Conservation (phyloP, 2,113 vertebrate species). For the Enhydra lutris region DNA sequence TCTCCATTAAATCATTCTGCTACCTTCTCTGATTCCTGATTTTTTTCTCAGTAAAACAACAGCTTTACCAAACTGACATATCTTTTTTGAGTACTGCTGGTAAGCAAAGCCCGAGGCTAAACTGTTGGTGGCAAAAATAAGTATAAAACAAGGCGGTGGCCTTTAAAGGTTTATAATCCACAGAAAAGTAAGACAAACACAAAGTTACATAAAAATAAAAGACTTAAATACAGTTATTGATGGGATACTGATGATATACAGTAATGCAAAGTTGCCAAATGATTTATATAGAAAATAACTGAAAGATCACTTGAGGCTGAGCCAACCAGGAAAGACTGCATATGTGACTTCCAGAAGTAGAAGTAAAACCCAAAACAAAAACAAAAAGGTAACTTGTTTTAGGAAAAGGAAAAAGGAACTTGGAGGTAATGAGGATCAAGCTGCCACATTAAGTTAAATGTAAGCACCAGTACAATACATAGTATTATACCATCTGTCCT, state of each 20-base stretch:
- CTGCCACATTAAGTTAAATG: background rate
- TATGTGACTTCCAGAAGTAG: background rate
- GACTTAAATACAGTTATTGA: background rate
- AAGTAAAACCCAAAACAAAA: slow-evolving; percentile 12
- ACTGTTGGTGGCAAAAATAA: background rate
- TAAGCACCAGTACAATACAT: background rate
- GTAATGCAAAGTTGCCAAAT: background rate
- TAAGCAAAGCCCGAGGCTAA: background rate
- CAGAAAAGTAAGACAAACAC: background rate
- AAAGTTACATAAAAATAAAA: slow-evolving; percentile 36
- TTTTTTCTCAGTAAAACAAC: slow-evolving; percentile 32
- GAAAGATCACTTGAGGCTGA: background rate
- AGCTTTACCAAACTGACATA: slow-evolving; percentile 23
- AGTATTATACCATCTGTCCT: background rate
- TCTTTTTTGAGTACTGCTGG: background rate
- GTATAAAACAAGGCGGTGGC: background rate
- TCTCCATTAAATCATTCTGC: background rate
- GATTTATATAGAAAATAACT: slow-evolving; percentile 20
- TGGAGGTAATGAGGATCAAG: background rate
- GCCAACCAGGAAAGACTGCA: background rate
- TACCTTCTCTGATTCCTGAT: background rate
- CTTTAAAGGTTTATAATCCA: background rate
- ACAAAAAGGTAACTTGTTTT: background rate
- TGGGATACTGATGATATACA: background rate
- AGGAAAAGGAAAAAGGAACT: slow-evolving; percentile 14